Percentiles rank a stretch among this genome's conserved stretches.
phyloP scores from a whole-genome alignment of 2,113 vertebrate genomes.

The rabbit (Oryctolagus cuniculus) region DNA sequence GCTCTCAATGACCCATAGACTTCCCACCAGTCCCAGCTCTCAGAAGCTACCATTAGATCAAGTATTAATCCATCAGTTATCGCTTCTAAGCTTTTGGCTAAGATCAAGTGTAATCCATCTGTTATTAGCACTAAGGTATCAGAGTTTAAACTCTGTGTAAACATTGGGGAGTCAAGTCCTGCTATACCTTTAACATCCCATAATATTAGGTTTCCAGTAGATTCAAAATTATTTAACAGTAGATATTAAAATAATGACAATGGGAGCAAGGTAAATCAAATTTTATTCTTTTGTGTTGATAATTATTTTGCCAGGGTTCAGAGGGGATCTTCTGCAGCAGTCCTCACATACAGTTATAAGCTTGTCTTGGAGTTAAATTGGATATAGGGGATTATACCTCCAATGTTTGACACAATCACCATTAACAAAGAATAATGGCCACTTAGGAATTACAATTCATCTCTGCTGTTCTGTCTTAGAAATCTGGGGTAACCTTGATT shows the following conservation, averaged over 20 bases:
- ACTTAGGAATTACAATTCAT: background rate
- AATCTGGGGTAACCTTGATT: background rate
- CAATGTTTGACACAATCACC: constrained; percentile 13
- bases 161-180: no score
- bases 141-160: no score
- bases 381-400: background rate
- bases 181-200: background rate
- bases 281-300: constrained; percentile 26
- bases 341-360: background rate
- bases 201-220: background rate
- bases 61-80: no score
- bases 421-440: background rate
- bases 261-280: background rate
- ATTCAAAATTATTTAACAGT: constrained; percentile 8
- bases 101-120: no score
- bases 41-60: no score
- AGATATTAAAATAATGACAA: background rate
- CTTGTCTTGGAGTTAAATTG: background rate
- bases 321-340: background rate
- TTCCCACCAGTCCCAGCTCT: no score
- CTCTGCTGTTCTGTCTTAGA: background rate
- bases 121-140: no score
- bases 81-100: no score
- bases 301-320: constrained; percentile 10
- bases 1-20: no score